Conservation (phyloP, 2,797 vertebrate species). For the Rhinogobio ventralis region DNA sequence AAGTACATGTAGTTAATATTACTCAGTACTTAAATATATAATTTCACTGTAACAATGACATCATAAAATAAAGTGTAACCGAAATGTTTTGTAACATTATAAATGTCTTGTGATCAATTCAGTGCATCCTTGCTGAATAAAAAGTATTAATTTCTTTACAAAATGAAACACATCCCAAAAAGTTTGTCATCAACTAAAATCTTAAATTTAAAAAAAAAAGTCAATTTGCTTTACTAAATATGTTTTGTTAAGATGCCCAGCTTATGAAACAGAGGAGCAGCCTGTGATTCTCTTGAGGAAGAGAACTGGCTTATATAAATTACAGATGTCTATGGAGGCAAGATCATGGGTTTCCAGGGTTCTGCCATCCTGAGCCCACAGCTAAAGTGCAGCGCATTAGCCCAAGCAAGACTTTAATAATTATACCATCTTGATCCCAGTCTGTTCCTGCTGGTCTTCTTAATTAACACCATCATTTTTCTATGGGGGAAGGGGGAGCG, state of each 20-base stretch:
- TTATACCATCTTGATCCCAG: slow-evolving; percentile 81
- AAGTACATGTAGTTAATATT: no score
- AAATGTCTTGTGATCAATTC: neutral
- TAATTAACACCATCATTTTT: slow-evolving; percentile 84
- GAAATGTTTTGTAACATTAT: neutral
- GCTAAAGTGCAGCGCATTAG: slow-evolving; percentile 75
- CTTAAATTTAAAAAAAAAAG: neutral
- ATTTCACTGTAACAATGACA: no score
- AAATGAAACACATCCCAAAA: neutral
- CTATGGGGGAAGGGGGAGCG: slow-evolving; percentile 64
- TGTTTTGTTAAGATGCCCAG: neutral
- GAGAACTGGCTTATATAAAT: neutral
- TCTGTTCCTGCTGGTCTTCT: slow-evolving; percentile 82
- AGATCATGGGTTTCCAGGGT: slow-evolving; percentile 60
- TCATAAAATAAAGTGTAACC: no score
- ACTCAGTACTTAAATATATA: no score
- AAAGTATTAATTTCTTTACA: neutral
- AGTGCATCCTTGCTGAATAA: neutral
- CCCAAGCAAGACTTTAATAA: slow-evolving; percentile 80
- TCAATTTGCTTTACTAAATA: neutral
- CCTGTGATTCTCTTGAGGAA: neutral
- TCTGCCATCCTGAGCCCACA: slow-evolving; percentile 66
- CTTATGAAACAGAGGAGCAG: neutral
- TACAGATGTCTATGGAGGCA: slow-evolving; percentile 4
- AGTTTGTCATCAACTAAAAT: neutral